Evolutionary conservation across 1,140 invertebrate species (phyloP), one percentile per base, ranked within the genome.

Genomic region (Calliopsis andreniformis): DNA sequence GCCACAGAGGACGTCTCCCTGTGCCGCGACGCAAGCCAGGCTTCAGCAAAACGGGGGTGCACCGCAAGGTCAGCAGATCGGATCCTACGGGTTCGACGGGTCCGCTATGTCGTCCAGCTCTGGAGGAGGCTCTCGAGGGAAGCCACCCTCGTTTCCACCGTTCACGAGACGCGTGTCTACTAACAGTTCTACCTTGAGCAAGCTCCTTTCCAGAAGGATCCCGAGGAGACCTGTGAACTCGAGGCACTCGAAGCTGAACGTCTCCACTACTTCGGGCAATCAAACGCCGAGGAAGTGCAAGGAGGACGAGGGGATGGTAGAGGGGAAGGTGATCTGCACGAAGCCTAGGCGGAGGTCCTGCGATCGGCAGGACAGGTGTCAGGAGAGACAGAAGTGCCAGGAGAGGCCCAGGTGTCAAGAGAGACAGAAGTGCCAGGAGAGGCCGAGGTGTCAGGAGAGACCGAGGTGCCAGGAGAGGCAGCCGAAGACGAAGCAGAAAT

Each of bases 141-240:
- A 80, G 16, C 58, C 63, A 18, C 59, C 43, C 0, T n/a, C 32
- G 0, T 58, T 7, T 47, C 30, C 56, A 0, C 35, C 70, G 7
- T 62, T 32, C 42, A n/a, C 43, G 3, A 12, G 16, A 23, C 45
- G 69, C n/a, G 18, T 66, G 0, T 69, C 77, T 1, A 64, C 79
- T 1, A 51, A 56, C 30, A 78, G 23, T 18, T 58, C 55, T 3
- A 39, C 16, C 8, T 3, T 55, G 3, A 2, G n/a, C 23, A 35
- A 7, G 20, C 7, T 42, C 10, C 18, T 5, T 6, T 0, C 10
- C 12, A 25, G 23, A 1, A 10, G 0, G 0, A 16, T 1, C 3
- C 0, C 8, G 20, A 5, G 0, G 8, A 45, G 35, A 3, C 1
- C 1, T 0, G 0, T 8, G 2, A 58, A 5, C 23, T 2, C 56